Evolutionary conservation across 2,888 invertebrate species (phyloP).

Genomic region (Drosophila tanythrix): DNA sequence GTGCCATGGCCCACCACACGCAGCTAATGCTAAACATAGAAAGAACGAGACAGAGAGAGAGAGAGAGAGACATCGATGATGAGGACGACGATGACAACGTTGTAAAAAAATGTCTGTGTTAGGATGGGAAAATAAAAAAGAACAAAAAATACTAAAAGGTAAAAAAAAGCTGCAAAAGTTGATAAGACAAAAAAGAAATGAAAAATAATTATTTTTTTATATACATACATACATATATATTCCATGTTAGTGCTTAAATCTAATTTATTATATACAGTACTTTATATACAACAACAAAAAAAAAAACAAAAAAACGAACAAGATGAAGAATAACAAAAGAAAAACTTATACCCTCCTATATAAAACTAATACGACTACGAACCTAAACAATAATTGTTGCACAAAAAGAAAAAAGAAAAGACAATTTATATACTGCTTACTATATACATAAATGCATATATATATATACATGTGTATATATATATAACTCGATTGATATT

Average conservation of each 20-base stretch:
- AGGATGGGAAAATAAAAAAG: slow-evolving; percentile 25
- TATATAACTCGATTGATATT: slow-evolving; percentile 33
- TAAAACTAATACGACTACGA: slow-evolving; percentile 48
- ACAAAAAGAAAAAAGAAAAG: not conserved
- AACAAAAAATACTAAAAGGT: slow-evolving; percentile 32
- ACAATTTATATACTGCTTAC: slow-evolving; percentile 27
- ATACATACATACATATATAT: slow-evolving; percentile 52
- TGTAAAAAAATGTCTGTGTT: slow-evolving; percentile 30
- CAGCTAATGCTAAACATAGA: slow-evolving; percentile 8
- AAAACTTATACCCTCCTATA: slow-evolving; percentile 57
- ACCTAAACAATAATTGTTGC: slow-evolving; percentile 41
- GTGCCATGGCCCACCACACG: slow-evolving; percentile 69
- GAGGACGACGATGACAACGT: slow-evolving; percentile 14
- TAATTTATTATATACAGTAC: slow-evolving; percentile 65
- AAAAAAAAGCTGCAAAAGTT: slow-evolving; percentile 4
- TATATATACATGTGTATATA: not conserved
- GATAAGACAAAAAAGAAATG: slow-evolving; percentile 21
- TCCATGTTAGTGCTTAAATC: slow-evolving; percentile 78
- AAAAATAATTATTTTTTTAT: slow-evolving; percentile 52
- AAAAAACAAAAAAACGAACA: not conserved
- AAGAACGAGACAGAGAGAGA: slow-evolving; percentile 2
- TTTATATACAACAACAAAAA: slow-evolving; percentile 31
- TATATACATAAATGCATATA: slow-evolving; percentile 21
- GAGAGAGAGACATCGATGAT: slow-evolving; percentile 20
- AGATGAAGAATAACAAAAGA: not conserved